Percentiles rank a stretch among this genome's conserved stretches.
Conservation (phyloP, 35 echinoderm and acorn worm genomes). For the Apostichopus parvimensis region DNA sequence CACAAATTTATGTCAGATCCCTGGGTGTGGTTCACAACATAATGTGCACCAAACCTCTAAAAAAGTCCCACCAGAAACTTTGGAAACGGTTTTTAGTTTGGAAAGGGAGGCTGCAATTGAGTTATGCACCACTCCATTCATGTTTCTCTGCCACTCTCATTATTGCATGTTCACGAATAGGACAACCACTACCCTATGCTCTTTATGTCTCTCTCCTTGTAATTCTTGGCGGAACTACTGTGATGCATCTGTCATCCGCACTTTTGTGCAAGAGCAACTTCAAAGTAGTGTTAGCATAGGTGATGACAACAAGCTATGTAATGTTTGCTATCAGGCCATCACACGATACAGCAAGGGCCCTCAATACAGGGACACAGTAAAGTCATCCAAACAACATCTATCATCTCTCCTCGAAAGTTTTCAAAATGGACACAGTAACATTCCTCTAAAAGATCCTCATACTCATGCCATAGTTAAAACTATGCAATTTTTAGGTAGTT, state of each 20-base stretch:
- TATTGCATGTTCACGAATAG: constrained; percentile 34
- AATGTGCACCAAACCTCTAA: too few relatives aligned
- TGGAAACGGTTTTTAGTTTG: too few relatives aligned
- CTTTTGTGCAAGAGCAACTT: constrained; percentile 10
- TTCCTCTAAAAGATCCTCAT: too few relatives aligned
- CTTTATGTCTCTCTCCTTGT: background rate
- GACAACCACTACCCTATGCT: background rate
- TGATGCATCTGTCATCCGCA: background rate
- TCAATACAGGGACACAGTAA: too few relatives aligned
- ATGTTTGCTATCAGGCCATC: constrained; percentile 31
- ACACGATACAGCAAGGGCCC: constrained; percentile 25
- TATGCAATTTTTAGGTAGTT: too few relatives aligned
- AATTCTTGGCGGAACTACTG: background rate
- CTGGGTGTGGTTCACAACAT: background rate
- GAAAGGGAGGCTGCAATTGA: background rate
- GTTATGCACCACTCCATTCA: background rate
- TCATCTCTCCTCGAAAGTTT: too few relatives aligned
- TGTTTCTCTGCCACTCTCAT: constrained; percentile 40
- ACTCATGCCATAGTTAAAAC: too few relatives aligned
- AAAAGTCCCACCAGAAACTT: too few relatives aligned
- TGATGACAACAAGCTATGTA: constrained; percentile 2
- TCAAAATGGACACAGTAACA: too few relatives aligned
- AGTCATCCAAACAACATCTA: too few relatives aligned
- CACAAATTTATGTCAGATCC: background rate
- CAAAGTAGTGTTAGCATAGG: background rate